Evolutionary conservation across 2,888 invertebrate genomes (phyloP).

Genomic region (Parelbella ahira): DNA sequence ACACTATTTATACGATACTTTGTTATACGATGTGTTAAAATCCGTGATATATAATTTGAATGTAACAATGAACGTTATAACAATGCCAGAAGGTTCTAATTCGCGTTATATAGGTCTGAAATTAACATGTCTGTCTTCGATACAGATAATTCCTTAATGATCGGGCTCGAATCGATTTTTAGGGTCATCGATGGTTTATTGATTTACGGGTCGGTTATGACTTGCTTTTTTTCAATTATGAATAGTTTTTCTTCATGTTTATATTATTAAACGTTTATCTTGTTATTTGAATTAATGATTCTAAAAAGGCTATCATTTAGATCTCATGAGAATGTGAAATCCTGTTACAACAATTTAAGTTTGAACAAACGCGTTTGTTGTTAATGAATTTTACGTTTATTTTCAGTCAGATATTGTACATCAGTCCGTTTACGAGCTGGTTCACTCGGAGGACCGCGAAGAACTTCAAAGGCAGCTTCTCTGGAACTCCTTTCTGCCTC

Average conservation of each 20-base stretch:
- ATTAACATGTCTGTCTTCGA: constrained; percentile 75
- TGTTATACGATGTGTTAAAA: constrained; percentile 62
- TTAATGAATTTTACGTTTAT: constrained; percentile 23
- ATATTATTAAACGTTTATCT: constrained; percentile 57
- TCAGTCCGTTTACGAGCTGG: constrained; percentile 99
- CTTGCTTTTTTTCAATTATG: constrained; percentile 45
- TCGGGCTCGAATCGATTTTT: constrained; percentile 68
- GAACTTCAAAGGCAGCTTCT: constrained; percentile 96
- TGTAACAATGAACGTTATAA: constrained; percentile 38
- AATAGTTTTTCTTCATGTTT: no score
- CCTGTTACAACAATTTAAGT: no score
- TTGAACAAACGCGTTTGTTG: no score
- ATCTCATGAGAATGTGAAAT: no score
- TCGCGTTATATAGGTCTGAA: constrained; percentile 37
- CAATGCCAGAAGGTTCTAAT: constrained; percentile 37
- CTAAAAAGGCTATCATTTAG: no score
- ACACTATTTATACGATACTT: constrained; percentile 73
- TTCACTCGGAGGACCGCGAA: constrained; percentile 99
- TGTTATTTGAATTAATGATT: constrained; percentile 42
- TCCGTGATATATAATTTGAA: constrained; percentile 35
- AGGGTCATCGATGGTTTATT: constrained; percentile 68
- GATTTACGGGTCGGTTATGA: constrained; percentile 70
- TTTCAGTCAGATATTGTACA: constrained; percentile 99
- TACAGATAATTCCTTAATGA: constrained; percentile 76
- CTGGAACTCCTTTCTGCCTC: constrained; percentile 96